Evolutionary conservation across 2,113 vertebrate species (phyloP).

Genomic region (Corydoras sp.): DNA sequence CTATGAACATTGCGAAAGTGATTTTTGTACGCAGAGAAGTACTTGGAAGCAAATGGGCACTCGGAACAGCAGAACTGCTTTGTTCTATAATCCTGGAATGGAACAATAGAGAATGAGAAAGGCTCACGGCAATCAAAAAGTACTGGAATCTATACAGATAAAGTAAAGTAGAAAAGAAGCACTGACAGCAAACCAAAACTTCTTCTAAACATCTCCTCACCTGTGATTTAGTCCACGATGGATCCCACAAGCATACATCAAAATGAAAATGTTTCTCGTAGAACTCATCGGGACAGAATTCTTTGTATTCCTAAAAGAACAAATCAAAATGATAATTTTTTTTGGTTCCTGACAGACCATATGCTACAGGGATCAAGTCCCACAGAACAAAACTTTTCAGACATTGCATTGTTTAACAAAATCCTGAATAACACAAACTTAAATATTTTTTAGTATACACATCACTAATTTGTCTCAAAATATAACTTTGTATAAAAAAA

Average conservation of each 20-base stretch:
- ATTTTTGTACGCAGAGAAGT: conserved; percentile 98
- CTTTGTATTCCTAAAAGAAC: conserved; percentile 82
- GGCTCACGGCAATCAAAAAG: neutral
- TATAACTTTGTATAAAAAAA: too few relatives aligned
- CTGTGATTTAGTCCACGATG: conserved; percentile 91
- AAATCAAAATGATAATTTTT: conserved; percentile 6
- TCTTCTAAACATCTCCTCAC: conserved; percentile 56
- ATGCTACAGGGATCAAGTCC: too few relatives aligned
- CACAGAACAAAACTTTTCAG: too few relatives aligned
- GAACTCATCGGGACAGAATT: conserved; percentile 91
- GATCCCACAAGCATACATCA: conserved; percentile 93
- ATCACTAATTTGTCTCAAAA: neutral
- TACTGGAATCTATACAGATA: neutral
- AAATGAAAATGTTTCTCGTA: conserved; percentile 84
- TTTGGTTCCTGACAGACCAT: neutral
- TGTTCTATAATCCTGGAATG: conserved; percentile 83
- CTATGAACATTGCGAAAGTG: conserved; percentile 98
- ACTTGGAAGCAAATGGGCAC: conserved; percentile 94
- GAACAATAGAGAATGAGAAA: neutral
- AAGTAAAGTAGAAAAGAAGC: too few relatives aligned
- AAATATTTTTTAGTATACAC: too few relatives aligned
- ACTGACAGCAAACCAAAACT: too few relatives aligned
- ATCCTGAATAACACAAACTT: neutral
- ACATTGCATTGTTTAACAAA: too few relatives aligned
- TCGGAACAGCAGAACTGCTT: conserved; percentile 98